A percentile compares a stretch with the other conserved stretches of the same genome.
Evolutionary conservation across 2,888 invertebrate genomes (phyloP).

Genomic region (Andrena flavipes): DNA sequence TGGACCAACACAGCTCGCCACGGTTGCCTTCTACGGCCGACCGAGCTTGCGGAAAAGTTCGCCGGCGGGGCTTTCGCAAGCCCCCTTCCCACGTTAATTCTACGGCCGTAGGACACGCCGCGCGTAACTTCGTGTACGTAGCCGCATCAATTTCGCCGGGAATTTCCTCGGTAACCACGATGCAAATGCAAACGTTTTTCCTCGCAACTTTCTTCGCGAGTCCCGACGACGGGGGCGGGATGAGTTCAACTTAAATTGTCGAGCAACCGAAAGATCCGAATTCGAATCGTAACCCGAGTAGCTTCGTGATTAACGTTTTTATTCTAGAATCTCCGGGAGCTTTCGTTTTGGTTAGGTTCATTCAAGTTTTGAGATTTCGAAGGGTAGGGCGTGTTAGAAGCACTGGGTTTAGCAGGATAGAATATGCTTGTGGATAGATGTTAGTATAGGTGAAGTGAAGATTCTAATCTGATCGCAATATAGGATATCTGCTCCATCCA

Average conservation of each 20-base stretch:
- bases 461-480: slow-evolving; percentile 28
- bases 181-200: slow-evolving; percentile 17
- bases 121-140: slow-evolving; percentile 14
- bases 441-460: background rate
- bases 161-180: slow-evolving; percentile 10
- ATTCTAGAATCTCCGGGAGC: no score
- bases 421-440: background rate
- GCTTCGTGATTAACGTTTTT: background rate
- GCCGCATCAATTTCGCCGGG: slow-evolving; percentile 19
- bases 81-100: slow-evolving; percentile 14
- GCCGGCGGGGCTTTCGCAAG: slow-evolving; percentile 54
- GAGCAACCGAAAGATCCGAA: background rate
- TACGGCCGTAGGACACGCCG: slow-evolving; percentile 7
- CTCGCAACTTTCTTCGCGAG: background rate
- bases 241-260: background rate
- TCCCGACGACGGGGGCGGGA: background rate
- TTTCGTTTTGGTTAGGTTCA: no score
- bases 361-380: no score
- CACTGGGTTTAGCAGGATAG: background rate
- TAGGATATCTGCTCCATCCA: slow-evolving; percentile 11
- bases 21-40: slow-evolving; percentile 40
- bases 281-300: background rate
- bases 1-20: slow-evolving; percentile 44
- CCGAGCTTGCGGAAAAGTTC: slow-evolving; percentile 62
- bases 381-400: no score